Evolutionary conservation across 1,140 invertebrate genomes (phyloP), one percentile per base, ranked within the genome.

Genomic region (Cotesia typhae): DNA sequence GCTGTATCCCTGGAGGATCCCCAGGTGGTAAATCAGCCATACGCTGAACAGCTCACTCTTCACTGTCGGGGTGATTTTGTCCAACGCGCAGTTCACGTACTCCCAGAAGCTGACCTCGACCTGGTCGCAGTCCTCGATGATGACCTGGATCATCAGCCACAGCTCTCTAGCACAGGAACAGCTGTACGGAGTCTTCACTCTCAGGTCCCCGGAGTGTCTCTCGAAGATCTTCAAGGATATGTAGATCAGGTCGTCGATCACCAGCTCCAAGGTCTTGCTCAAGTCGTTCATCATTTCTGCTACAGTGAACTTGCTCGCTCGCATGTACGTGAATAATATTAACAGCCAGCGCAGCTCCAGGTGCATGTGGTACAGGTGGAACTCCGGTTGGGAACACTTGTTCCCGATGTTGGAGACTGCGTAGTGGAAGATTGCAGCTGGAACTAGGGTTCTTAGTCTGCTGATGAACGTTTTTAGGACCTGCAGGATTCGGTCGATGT

Each of bases 301-400:
- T 2, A 70, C 68, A 60, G 77, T 72, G 4, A 68, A 73, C 67
- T 70, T 76, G 60, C 72, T 74, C 47, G 77, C 77, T 64, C 75
- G 75, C 20, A 77, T 75, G 69, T 83, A 76, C 5, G 84, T 65
- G 9, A 87, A 74, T 4, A 81, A 83, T 1, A 87, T 52, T 59
- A 83, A 79, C 4, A 85, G 63, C 87, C 87, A 88, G 65, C 85
- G 76, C 35, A 88, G 72, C 65, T 88, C 87, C 28, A 88, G 72
- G 72, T 87, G 86, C 14, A 84, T 73, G 75, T 88, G 87, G 71
- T 84, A 87, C 64, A 88, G 77, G 67, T 88, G 87, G 79, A 87
- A 87, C 41, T 84, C 84, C 9, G 85, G 82, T 72, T 87, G 85
- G 6, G 74, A 73, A 66, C 80, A 83, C 86, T 80, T 82, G 67